These are phyloP conservation scores for Tetranychus urticae DNA, from an alignment of 1,140 invertebrate species.

Conservation along the genomic window DNA sequence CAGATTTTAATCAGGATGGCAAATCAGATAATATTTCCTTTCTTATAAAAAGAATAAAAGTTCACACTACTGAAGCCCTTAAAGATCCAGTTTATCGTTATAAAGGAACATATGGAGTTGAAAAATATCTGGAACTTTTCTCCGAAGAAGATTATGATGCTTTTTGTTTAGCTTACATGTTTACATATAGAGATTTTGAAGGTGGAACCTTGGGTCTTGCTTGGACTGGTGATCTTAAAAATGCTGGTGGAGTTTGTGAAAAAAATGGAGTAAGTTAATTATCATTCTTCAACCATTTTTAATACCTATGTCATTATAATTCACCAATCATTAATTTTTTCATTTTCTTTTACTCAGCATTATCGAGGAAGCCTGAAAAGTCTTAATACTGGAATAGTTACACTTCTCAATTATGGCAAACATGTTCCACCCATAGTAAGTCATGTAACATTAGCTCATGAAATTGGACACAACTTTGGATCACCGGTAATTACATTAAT, in stretches of 20 bases:
- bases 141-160: slow-evolving; percentile 93
- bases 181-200: slow-evolving; percentile 93
- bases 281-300: neutral
- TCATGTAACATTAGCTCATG: slow-evolving; percentile 91
- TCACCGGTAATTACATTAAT: slow-evolving; percentile 46
- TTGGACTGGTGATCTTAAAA: slow-evolving; percentile 85
- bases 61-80: slow-evolving; percentile 55
- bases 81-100: slow-evolving; percentile 64
- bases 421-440: slow-evolving; percentile 94
- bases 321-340: neutral
- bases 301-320: neutral
- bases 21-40: slow-evolving; percentile 76
- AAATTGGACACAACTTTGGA: slow-evolving; percentile 98
- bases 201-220: slow-evolving; percentile 92
- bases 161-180: slow-evolving; percentile 96
- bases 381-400: slow-evolving; percentile 93
- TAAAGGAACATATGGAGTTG: slow-evolving; percentile 74
- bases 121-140: slow-evolving; percentile 77
- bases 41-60: slow-evolving; percentile 86
- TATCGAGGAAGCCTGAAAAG: slow-evolving; percentile 82
- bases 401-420: slow-evolving; percentile 91
- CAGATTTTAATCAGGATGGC: slow-evolving; percentile 81
- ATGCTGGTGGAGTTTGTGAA: slow-evolving; percentile 77
- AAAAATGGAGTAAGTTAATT: slow-evolving; percentile 52
- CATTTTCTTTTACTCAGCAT: slow-evolving; percentile 36